Percentiles rank a stretch among this genome's conserved stretches.
These are phyloP conservation scores for Diabrotica undecimpunctata DNA, from an alignment of 1,140 invertebrate species.

Conservation along the genomic window DNA sequence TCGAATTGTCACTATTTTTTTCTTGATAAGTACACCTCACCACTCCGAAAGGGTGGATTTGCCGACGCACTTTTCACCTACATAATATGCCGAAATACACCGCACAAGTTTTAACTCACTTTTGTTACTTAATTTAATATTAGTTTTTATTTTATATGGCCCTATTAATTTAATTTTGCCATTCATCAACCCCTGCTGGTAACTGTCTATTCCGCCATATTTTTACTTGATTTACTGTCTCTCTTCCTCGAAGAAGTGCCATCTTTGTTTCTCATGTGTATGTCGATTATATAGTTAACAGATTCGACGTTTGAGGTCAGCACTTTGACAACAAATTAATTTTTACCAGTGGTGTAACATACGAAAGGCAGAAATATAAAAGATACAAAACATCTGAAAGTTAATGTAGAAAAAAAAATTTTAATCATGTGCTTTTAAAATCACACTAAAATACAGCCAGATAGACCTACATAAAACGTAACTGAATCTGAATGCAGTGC, in stretches of 20 bases:
- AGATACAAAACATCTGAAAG: no score
- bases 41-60: conserved; percentile 29
- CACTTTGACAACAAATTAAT: conserved; percentile 7
- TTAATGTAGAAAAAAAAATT: no score
- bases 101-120: conserved; percentile 13
- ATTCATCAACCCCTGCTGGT: conserved; percentile 31
- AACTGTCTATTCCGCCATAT: conserved; percentile 40
- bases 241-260: conserved; percentile 14
- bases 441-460: no score
- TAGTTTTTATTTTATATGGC: conserved; percentile 25
- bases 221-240: conserved; percentile 26
- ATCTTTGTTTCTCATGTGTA: conserved; percentile 27
- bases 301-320: conserved; percentile 12
- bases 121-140: conserved; percentile 19
- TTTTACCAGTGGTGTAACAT: not conserved
- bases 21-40: conserved; percentile 27
- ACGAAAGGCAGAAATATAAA: no score
- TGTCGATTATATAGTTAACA: conserved; percentile 29
- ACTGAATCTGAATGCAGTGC: no score
- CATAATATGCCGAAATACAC: conserved; percentile 22
- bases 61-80: conserved; percentile 8
- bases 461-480: no score
- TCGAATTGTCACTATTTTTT: conserved; percentile 28
- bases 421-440: no score
- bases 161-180: conserved; percentile 27